Percentiles rank a stretch among this genome's conserved stretches.
These are phyloP conservation scores for Lutjanus campechanus DNA, from an alignment of 2,797 vertebrate species.

Conservation along the genomic window DNA sequence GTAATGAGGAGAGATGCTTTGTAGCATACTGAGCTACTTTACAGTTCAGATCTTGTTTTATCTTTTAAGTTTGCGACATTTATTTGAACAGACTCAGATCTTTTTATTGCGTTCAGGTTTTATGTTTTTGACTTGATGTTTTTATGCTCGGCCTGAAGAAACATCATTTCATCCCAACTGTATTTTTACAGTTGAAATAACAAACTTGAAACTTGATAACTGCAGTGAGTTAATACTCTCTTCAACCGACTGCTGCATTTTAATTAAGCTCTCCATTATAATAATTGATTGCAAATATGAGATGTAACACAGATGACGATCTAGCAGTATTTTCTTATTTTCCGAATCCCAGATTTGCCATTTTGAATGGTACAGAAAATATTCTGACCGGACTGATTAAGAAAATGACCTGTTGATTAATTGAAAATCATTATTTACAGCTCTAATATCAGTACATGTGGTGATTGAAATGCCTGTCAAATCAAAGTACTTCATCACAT, in stretches of 20 bases:
- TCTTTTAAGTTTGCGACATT: background rate
- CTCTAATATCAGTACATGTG: background rate
- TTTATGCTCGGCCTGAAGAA: background rate
- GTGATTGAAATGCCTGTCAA: too few species aligned
- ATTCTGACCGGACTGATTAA: too few species aligned
- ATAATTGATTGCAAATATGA: background rate
- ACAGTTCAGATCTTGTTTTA: background rate
- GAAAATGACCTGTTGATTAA: background rate
- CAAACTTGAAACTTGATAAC: background rate
- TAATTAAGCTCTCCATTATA: background rate
- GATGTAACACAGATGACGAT: background rate
- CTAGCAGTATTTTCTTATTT: too few species aligned
- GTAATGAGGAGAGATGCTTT: background rate
- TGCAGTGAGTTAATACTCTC: background rate
- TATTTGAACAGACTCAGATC: constrained; percentile 5
- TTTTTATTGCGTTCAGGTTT: constrained; percentile 20
- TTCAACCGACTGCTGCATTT: background rate
- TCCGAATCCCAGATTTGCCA: too few species aligned
- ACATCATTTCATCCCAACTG: background rate
- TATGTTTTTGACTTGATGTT: background rate
- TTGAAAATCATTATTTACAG: background rate
- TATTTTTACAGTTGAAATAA: background rate
- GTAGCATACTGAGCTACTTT: background rate
- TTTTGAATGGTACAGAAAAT: too few species aligned
- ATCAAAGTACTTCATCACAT: background rate